A percentile compares a stretch with the other conserved stretches of the same genome.
Conservation (phyloP, 2,888 invertebrate species). For the Scaptomyza flava region DNA sequence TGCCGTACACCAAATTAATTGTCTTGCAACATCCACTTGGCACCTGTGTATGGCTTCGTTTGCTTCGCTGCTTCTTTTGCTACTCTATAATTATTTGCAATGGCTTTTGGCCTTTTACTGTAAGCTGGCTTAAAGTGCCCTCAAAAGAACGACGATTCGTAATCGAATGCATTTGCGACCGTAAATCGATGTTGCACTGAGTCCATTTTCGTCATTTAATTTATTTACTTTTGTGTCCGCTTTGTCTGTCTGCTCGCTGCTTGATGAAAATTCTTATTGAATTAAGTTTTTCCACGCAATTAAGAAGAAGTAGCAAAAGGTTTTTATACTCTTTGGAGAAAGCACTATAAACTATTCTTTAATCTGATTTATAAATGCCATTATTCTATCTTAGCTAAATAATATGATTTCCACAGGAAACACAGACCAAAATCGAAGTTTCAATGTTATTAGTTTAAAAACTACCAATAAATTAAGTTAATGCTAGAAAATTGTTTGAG, state of each 20-base stretch:
- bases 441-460: too few relatives aligned
- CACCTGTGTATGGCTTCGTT: slow-evolving; percentile 9
- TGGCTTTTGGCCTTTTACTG: slow-evolving; percentile 38
- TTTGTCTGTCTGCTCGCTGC: neutral
- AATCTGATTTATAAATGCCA: too few relatives aligned
- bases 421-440: too few relatives aligned
- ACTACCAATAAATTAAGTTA: too few relatives aligned
- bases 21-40: slow-evolving; percentile 34
- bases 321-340: neutral
- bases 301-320: neutral
- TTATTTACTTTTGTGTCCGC: slow-evolving; percentile 45
- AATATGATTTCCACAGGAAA: too few relatives aligned
- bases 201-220: slow-evolving; percentile 42
- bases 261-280: slow-evolving; percentile 36
- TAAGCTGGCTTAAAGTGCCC: slow-evolving; percentile 41
- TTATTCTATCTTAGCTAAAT: too few relatives aligned
- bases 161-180: slow-evolving; percentile 35
- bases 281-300: slow-evolving; percentile 58
- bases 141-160: slow-evolving; percentile 28
- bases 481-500: too few relatives aligned
- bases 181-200: slow-evolving; percentile 13
- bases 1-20: slow-evolving; percentile 59
- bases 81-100: slow-evolving; percentile 47
- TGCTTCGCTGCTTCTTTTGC: neutral
- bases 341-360: too few relatives aligned